Conservation (phyloP, 2,113 vertebrate species). For the Hyaena hyaena region DNA sequence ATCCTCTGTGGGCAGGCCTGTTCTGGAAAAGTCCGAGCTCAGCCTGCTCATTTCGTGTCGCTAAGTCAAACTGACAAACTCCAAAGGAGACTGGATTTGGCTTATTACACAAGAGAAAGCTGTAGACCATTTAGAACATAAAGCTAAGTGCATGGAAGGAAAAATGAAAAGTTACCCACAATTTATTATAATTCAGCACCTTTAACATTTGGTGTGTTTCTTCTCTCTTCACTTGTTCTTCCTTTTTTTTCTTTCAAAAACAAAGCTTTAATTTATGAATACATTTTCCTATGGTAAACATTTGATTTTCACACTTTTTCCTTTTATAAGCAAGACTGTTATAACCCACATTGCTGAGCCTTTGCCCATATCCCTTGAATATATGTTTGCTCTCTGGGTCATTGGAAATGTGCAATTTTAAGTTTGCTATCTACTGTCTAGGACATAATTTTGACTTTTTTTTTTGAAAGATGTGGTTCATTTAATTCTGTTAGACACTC, state of each 20-base stretch:
- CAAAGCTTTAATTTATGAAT: conserved; percentile 18
- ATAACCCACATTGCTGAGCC: not conserved
- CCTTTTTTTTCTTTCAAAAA: not conserved
- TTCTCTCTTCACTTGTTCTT: not conserved
- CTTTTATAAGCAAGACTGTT: not conserved
- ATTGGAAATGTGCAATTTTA: not conserved
- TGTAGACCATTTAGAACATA: not conserved
- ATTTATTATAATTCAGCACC: not conserved
- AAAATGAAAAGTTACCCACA: not conserved
- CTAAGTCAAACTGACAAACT: not conserved
- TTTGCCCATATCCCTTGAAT: not conserved
- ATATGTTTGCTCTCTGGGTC: not conserved
- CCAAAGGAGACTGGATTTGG: not conserved
- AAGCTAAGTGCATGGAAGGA: not conserved
- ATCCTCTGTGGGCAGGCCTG: not conserved
- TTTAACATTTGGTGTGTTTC: not conserved
- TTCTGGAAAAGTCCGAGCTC: not conserved
- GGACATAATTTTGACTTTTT: not conserved
- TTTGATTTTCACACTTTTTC: not conserved
- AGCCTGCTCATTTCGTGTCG: not conserved
- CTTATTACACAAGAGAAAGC: not conserved
- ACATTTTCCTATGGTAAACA: not conserved
- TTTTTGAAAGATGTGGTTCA: not conserved
- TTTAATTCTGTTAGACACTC: not conserved
- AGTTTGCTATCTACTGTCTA: not conserved